phyloP scores from a whole-genome alignment of 2,888 invertebrate species.

The Pristionchus entomophagus region DNA sequence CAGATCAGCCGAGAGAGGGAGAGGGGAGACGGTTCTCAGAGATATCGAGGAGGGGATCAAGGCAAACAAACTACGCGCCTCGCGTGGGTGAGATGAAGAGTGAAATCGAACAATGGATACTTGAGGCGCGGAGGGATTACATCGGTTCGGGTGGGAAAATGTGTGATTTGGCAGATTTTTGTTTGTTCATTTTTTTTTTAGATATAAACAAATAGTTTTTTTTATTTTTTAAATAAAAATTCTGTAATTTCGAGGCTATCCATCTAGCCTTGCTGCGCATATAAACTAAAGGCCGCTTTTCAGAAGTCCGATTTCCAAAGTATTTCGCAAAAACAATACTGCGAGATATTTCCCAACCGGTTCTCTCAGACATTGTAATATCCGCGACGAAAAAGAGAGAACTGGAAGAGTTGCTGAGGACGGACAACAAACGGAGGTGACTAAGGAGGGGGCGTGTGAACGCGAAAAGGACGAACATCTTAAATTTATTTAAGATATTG shows the following conservation, averaged over 20 bases:
- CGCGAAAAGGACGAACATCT: background rate
- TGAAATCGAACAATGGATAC: conserved; percentile 22
- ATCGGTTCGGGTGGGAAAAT: background rate
- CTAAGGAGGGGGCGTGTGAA: background rate
- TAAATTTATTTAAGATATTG: too few species aligned
- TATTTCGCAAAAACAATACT: too few species aligned
- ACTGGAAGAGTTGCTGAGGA: background rate
- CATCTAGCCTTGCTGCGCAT: too few species aligned
- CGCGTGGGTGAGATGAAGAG: background rate
- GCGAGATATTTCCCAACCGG: conserved; percentile 14
- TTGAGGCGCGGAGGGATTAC: background rate
- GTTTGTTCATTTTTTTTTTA: background rate
- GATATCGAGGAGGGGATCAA: conserved; percentile 24
- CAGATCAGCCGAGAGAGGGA: background rate
- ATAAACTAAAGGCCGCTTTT: too few species aligned
- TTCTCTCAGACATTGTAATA: conserved; percentile 17
- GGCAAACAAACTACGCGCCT: conserved; percentile 24
- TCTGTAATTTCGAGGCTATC: too few species aligned
- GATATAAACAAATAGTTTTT: too few species aligned
- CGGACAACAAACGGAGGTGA: conserved; percentile 14
- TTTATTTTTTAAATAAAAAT: too few species aligned
- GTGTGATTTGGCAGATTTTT: background rate
- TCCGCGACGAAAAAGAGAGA: background rate
- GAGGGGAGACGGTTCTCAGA: conserved; percentile 33
- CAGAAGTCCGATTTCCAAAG: too few species aligned